Evolutionary conservation across 1,140 invertebrate species (phyloP).

Genomic region (Tetragonula clypearis): DNA sequence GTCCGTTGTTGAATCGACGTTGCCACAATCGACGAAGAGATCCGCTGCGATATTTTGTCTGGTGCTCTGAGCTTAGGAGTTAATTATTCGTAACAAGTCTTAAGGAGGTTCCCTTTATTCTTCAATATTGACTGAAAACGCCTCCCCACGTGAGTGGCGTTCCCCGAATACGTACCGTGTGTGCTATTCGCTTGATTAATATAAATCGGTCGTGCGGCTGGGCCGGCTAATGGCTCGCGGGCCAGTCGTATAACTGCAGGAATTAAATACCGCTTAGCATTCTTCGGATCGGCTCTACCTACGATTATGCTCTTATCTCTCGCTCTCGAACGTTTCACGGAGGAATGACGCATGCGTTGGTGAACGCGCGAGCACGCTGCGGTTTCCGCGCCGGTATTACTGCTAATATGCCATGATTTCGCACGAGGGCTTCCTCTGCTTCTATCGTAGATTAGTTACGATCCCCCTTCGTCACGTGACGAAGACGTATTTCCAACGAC

Average conservation of each 20-base stretch:
- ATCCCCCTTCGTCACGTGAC: neutral
- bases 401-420: conserved; percentile 31
- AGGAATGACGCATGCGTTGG: conserved; percentile 15
- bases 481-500: neutral
- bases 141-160: neutral
- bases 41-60: neutral
- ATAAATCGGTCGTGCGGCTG: conserved; percentile 56
- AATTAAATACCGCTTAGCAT: conserved; percentile 66
- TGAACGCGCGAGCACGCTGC: neutral
- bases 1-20: neutral
- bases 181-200: conserved; percentile 58
- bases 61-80: conserved; percentile 15
- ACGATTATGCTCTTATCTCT: conserved; percentile 63
- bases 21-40: neutral
- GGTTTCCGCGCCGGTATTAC: conserved; percentile 20
- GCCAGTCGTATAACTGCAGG: conserved; percentile 62
- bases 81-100: conserved; percentile 57
- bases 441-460: neutral
- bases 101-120: conserved; percentile 46
- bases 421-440: neutral
- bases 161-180: conserved; percentile 36
- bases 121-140: conserved; percentile 20
- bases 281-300: conserved; percentile 51
- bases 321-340: conserved; percentile 47
- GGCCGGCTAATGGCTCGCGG: conserved; percentile 53